Evolutionary conservation across 2,888 invertebrate genomes (phyloP).

Genomic region (Stenodera caucasica): DNA sequence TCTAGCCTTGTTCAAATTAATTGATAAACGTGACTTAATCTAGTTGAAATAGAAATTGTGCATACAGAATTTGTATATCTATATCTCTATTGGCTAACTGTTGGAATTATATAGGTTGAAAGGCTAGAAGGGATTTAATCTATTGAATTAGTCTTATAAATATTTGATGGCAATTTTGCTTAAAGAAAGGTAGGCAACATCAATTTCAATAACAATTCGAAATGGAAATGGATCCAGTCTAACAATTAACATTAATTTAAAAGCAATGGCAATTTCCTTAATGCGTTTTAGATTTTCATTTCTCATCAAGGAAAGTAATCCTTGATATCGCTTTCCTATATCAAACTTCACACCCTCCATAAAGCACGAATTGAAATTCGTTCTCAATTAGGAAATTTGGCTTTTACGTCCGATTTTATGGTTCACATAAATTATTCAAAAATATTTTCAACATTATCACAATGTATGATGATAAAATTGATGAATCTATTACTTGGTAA

Average conservation of each 20-base stretch:
- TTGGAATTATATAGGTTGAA: conserved; percentile 15
- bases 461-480: no score
- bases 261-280: conserved; percentile 56
- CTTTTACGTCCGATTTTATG: conserved; percentile 53
- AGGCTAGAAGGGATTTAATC: conserved; percentile 27
- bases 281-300: conserved; percentile 57
- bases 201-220: conserved; percentile 48
- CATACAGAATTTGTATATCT: neutral
- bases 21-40: conserved; percentile 23
- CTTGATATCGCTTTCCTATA: conserved; percentile 54
- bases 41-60: neutral
- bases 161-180: conserved; percentile 44
- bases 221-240: conserved; percentile 49
- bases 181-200: conserved; percentile 39
- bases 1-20: conserved; percentile 17
- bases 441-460: conserved; percentile 37
- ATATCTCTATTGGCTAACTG: neutral
- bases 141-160: conserved; percentile 45
- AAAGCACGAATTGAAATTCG: conserved; percentile 50
- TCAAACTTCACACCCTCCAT: conserved; percentile 54
- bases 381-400: conserved; percentile 54
- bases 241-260: conserved; percentile 56
- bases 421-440: conserved; percentile 49
- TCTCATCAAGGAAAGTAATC: conserved; percentile 56
- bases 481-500: no score